phyloP scores from a whole-genome alignment of 2,113 vertebrate genomes.

The Erythrolamprus reginae region DNA sequence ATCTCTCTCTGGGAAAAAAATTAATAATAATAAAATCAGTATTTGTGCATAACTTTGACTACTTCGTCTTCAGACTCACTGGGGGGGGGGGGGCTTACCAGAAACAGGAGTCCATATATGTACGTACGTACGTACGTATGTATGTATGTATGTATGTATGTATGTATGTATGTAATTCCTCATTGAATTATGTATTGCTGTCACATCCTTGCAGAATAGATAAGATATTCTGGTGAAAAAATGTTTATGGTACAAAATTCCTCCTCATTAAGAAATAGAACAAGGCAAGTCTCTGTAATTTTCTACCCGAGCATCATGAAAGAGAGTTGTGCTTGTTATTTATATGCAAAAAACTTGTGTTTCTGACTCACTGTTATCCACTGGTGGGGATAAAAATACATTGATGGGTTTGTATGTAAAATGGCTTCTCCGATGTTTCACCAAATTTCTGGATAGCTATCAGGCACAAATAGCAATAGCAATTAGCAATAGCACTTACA shows the following conservation, averaged over 20 bases:
- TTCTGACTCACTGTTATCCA: background rate
- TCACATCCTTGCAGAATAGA: background rate
- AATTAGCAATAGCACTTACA: too few relatives aligned
- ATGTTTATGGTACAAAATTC: background rate
- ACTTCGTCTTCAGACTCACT: background rate
- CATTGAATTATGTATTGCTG: background rate
- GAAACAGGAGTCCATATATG: background rate
- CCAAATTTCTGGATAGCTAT: background rate
- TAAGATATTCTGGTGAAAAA: background rate
- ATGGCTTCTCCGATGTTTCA: background rate
- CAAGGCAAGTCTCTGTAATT: background rate
- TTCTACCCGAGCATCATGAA: background rate
- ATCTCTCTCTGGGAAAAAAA: background rate
- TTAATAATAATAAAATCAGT: background rate
- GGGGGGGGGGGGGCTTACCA: background rate
- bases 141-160: background rate
- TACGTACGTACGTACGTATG: background rate
- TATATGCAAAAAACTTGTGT: background rate
- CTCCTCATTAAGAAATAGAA: background rate
- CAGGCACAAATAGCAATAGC: background rate
- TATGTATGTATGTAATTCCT: background rate
- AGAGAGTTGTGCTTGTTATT: background rate
- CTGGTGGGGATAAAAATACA: background rate
- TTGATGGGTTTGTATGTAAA: background rate
- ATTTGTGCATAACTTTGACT: background rate